phyloP scores from a whole-genome alignment of 1,140 invertebrate species.

The Aphis gossypii region DNA sequence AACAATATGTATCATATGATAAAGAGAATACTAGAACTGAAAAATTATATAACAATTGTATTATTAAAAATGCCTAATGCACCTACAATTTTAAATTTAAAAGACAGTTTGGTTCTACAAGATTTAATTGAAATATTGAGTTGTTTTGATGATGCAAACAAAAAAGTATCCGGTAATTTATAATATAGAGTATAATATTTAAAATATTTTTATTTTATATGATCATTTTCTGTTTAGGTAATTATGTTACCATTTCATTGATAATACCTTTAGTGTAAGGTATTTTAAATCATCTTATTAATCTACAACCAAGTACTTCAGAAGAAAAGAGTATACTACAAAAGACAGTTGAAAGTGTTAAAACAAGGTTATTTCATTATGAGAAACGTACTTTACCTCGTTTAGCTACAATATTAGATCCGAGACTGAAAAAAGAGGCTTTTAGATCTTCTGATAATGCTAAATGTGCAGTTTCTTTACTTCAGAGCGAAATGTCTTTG shows the following conservation, averaged over 20 bases:
- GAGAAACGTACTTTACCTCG: too few species aligned
- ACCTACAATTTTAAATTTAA: neutral
- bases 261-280: neutral
- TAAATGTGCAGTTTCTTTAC: too few species aligned
- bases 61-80: neutral
- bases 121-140: neutral
- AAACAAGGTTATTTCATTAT: too few species aligned
- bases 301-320: neutral
- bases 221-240: too few species aligned
- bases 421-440: too few species aligned
- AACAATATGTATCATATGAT: neutral
- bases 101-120: neutral
- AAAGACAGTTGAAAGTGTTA: too few species aligned
- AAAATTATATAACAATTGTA: neutral
- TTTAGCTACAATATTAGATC: too few species aligned
- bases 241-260: constrained; percentile 1
- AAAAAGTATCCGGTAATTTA: neutral
- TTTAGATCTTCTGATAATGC: too few species aligned
- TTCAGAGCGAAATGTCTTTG: too few species aligned
- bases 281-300: neutral
- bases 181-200: too few species aligned
- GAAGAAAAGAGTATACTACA: neutral
- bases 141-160: neutral
- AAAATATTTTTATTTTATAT: too few species aligned
- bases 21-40: neutral